A percentile compares a stretch with the other conserved stretches of the same genome.
These are phyloP conservation scores for Synanceia verrucosa DNA, from an alignment of 2,797 vertebrate genomes.

Conservation along the genomic window DNA sequence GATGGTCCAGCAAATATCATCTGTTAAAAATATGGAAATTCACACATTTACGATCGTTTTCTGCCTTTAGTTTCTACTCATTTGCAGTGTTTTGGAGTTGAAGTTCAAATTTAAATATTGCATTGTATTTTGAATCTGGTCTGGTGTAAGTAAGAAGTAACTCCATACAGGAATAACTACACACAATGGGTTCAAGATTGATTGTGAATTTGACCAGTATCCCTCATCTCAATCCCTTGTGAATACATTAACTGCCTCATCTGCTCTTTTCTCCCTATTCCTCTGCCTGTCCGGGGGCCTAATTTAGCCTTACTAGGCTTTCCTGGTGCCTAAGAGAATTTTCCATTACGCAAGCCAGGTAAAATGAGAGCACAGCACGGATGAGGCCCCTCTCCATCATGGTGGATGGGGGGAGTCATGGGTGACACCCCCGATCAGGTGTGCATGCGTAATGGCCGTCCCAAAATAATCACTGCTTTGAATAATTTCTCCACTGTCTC, in stretches of 20 bases:
- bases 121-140: slow-evolving; percentile 29
- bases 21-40: slow-evolving; percentile 51
- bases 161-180: slow-evolving; percentile 41
- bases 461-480: slow-evolving; percentile 95
- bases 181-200: slow-evolving; percentile 65
- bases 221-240: slow-evolving; percentile 78
- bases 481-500: slow-evolving; percentile 88
- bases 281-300: slow-evolving; percentile 80
- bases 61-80: slow-evolving; percentile 18
- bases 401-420: slow-evolving; percentile 84
- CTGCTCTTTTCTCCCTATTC: slow-evolving; percentile 75
- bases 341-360: slow-evolving; percentile 89
- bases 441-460: slow-evolving; percentile 92
- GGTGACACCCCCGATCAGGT: slow-evolving; percentile 94
- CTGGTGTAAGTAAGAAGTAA: slow-evolving; percentile 42
- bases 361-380: slow-evolving; percentile 81
- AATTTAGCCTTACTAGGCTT: slow-evolving; percentile 84
- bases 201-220: slow-evolving; percentile 80
- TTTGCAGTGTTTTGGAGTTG: slow-evolving; percentile 9
- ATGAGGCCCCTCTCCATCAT: slow-evolving; percentile 88
- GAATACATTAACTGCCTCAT: slow-evolving; percentile 79
- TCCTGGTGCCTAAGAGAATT: slow-evolving; percentile 80
- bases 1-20: slow-evolving; percentile 65
- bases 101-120: slow-evolving; percentile 26
- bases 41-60: slow-evolving; percentile 39